phyloP scores from a whole-genome alignment of 1,140 invertebrate genomes.

The Neodiprion lecontei region DNA sequence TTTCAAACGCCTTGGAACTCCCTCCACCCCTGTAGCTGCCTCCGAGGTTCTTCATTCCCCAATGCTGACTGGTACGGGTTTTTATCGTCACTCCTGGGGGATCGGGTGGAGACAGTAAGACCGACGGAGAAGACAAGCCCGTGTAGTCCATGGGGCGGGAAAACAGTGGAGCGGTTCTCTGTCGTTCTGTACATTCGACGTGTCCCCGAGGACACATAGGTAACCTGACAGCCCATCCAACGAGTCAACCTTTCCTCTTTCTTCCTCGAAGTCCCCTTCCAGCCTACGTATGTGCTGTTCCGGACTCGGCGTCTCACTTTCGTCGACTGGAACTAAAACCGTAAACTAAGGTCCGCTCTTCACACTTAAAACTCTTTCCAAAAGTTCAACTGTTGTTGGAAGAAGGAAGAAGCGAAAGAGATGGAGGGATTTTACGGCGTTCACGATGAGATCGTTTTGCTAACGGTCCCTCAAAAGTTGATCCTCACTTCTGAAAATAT shows the following conservation, averaged over 20 bases:
- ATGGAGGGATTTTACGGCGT: constrained; percentile 12
- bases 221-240: constrained; percentile 46
- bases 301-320: neutral
- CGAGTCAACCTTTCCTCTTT: constrained; percentile 25
- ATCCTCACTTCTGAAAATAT: too few species aligned
- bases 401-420: constrained; percentile 16
- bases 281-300: constrained; percentile 1
- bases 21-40: too few species aligned
- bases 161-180: constrained; percentile 32
- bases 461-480: too few species aligned
- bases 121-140: neutral
- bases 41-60: constrained; percentile 36
- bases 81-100: constrained; percentile 45
- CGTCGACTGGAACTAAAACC: too few species aligned
- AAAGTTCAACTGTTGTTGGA: too few species aligned
- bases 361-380: too few species aligned
- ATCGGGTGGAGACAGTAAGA: constrained; percentile 30
- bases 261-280: neutral
- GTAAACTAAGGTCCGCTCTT: too few species aligned
- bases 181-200: constrained; percentile 47
- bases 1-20: too few species aligned
- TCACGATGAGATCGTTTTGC: too few species aligned
- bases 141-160: neutral
- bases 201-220: constrained; percentile 47
- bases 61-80: constrained; percentile 46